Evolutionary conservation across 2,797 vertebrate genomes (phyloP).

Genomic region (Knipowitschia caucasica): DNA sequence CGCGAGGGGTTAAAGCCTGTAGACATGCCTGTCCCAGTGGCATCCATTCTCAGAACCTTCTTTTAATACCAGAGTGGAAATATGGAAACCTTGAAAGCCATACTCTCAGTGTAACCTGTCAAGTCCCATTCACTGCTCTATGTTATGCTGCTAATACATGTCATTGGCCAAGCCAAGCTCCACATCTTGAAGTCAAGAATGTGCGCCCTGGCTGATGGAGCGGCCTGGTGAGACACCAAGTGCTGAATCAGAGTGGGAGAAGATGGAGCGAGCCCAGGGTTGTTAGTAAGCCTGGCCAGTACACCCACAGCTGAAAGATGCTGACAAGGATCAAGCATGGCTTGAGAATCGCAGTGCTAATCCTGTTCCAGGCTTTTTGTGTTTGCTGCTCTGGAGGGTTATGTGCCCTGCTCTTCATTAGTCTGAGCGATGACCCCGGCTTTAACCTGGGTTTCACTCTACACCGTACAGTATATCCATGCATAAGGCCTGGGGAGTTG

Average conservation of each 20-base stretch:
- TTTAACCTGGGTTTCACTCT: slow-evolving; percentile 40
- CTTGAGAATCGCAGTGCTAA: slow-evolving; percentile 52
- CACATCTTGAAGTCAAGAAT: slow-evolving; percentile 76
- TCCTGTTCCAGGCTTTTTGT: slow-evolving; percentile 45
- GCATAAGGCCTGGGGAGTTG: slow-evolving; percentile 45
- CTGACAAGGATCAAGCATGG: slow-evolving; percentile 57
- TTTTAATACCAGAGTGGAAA: slow-evolving; percentile 71
- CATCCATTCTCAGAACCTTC: slow-evolving; percentile 50
- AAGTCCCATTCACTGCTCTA: slow-evolving; percentile 73
- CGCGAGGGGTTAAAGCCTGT: slow-evolving; percentile 57
- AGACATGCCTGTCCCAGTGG: slow-evolving; percentile 57
- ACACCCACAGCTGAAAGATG: slow-evolving; percentile 56
- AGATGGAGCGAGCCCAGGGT: slow-evolving; percentile 51
- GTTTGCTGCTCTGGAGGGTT: slow-evolving; percentile 20
- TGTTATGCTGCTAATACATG: slow-evolving; percentile 77
- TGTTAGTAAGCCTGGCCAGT: slow-evolving; percentile 60
- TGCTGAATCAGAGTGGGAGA: slow-evolving; percentile 68
- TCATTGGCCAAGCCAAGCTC: slow-evolving; percentile 76
- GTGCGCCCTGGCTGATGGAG: slow-evolving; percentile 61
- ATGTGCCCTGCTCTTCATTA: slow-evolving; percentile 43
- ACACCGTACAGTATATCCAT: slow-evolving; percentile 57
- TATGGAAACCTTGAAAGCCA: slow-evolving; percentile 76
- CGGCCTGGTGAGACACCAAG: slow-evolving; percentile 67
- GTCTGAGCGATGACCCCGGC: slow-evolving; percentile 50
- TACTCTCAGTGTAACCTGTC: slow-evolving; percentile 76